Conservation (phyloP, 2,888 invertebrate species). For the Biston stratarius region DNA sequence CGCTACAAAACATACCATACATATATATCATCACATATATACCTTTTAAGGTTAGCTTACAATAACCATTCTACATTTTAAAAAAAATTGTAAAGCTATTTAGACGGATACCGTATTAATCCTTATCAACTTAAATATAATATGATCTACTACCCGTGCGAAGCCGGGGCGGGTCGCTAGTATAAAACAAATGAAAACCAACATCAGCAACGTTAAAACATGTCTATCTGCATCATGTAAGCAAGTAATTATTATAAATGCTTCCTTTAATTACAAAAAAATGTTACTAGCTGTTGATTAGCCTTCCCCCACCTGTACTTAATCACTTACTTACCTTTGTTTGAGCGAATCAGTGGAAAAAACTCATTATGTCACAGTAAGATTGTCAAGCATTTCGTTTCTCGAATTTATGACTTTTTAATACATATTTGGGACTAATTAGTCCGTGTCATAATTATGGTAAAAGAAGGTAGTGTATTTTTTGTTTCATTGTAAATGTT, state of each 20-base stretch:
- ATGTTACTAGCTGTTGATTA: conserved; percentile 23
- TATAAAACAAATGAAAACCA: no score
- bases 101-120: no score
- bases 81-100: no score
- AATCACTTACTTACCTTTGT: conserved; percentile 41
- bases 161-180: no score
- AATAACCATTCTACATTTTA: no score
- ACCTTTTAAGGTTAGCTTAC: no score
- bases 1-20: no score
- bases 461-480: conserved; percentile 13
- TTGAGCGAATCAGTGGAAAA: conserved; percentile 26
- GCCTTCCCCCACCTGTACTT: conserved; percentile 36
- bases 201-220: no score
- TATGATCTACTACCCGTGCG: no score
- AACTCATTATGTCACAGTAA: conserved; percentile 26
- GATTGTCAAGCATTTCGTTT: conserved; percentile 22
- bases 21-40: no score
- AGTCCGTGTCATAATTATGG: conserved; percentile 24
- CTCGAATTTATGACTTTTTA: conserved; percentile 32
- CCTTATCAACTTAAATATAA: no score
- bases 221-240: no score
- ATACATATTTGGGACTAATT: conserved; percentile 24
- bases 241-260: not conserved
- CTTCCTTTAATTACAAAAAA: conserved; percentile 15
- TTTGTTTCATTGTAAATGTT: conserved; percentile 25